phyloP scores from a whole-genome alignment of 2,797 vertebrate species.

The Gorsachius magnificus region DNA sequence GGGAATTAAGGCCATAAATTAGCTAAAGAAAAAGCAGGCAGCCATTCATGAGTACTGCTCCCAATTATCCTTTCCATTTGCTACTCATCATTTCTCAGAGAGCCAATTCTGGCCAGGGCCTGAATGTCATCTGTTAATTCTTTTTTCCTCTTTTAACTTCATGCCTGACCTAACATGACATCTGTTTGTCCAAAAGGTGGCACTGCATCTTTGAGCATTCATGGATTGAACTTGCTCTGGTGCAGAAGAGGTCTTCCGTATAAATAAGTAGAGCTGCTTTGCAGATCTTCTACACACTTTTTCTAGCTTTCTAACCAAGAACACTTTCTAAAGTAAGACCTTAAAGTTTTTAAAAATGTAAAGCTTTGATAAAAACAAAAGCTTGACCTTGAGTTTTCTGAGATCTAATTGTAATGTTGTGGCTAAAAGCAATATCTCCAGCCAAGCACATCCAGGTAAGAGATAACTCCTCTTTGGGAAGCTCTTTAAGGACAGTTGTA shows the following conservation, averaged over 20 bases:
- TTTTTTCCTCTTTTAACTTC: neutral
- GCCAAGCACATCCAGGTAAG: neutral
- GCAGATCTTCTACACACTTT: neutral
- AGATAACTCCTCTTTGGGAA: neutral
- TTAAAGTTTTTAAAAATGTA: conserved; percentile 4
- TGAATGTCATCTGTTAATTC: neutral
- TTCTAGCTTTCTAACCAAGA: neutral
- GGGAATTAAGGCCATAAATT: neutral
- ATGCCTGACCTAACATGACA: conserved; percentile 31
- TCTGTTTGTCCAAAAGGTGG: conserved; percentile 57
- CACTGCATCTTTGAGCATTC: conserved; percentile 67
- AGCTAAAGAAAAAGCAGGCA: neutral
- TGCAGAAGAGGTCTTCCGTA: neutral
- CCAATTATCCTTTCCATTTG: neutral
- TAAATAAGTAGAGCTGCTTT: neutral
- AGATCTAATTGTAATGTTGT: conserved; percentile 13
- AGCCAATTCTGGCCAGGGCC: neutral
- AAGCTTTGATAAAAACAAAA: conserved; percentile 18
- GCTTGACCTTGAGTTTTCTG: conserved; percentile 26
- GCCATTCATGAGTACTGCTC: neutral
- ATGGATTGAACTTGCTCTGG: neutral
- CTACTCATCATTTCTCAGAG: neutral
- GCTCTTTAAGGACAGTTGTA: neutral
- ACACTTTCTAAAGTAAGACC: neutral
- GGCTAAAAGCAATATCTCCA: conserved; percentile 3